Conservation (phyloP, 2,797 vertebrate species). For the Hippopotamyrus pictus region DNA sequence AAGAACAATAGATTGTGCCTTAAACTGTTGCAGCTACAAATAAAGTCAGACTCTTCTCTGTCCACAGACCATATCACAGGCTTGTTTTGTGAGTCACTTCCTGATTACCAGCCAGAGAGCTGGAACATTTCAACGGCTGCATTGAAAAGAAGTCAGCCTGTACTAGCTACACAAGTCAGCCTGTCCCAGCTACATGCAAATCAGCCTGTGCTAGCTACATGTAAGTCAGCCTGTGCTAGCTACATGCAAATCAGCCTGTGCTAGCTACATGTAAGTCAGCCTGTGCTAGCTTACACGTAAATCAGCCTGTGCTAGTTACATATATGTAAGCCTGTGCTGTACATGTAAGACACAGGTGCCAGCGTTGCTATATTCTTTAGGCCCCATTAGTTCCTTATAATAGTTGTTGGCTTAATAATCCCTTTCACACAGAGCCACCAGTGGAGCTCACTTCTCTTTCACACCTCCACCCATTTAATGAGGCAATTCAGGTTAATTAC, state of each 20-base stretch:
- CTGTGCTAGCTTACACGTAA: background rate
- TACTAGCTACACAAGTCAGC: background rate
- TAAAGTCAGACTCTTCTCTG: background rate
- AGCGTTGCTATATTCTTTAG: background rate
- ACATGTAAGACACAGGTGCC: background rate
- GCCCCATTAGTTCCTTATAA: background rate
- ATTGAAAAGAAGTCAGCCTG: background rate
- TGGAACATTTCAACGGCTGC: background rate
- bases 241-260: background rate
- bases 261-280: background rate
- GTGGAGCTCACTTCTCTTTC: background rate
- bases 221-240: background rate
- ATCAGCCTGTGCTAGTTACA: background rate
- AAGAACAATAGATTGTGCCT: background rate
- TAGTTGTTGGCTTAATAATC: background rate
- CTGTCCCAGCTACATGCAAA: background rate
- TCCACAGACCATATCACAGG: background rate
- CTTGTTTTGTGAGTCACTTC: slow-evolving; percentile 2
- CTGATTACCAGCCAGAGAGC: background rate
- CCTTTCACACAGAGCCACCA: background rate
- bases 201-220: background rate
- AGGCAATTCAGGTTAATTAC: slow-evolving; percentile 8
- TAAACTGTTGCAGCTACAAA: background rate
- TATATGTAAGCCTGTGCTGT: background rate
- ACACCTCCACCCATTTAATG: background rate